Base-by-base conservation (phyloP, 2,113 vertebrate species). In the Oryzias javanicus region DNA sequence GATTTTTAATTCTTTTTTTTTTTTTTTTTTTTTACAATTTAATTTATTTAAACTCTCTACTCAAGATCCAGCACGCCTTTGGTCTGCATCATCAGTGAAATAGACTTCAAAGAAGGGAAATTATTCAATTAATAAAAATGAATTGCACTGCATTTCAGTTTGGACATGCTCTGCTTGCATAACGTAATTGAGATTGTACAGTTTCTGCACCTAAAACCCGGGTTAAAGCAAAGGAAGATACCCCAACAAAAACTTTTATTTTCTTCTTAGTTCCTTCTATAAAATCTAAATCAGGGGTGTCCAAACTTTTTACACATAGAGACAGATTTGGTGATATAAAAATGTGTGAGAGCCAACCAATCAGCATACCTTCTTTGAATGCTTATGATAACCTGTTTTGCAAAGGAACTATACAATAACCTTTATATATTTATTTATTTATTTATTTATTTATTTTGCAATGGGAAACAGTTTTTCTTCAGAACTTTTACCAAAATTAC, bases 111-210 rank as follows among this genome's bases (percentile, higher is more conserved):
- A 81, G 67, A 40, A 1, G 19, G 18, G 17, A 50, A 75, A 55
- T 64, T n/a, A 68, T 67, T 51, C 35, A 49, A 75, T 80, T 56
- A 70, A 61, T 66, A 15, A 78, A 73, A 79, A 60, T 25, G 58
- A 70, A 65, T 78, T 61, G 52, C 50, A 45, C 16, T 19, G 19
- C 49, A 15, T 60, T 81, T 68, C 41, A 29, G 20, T 53, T 27
- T 41, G 62, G 53, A 76, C 57, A 68, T 79, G 45, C 20, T 44
- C 18, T 60, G 64, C 70, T 70, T 64, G 49, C 61, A 48, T 15
- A 7, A 64, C 64, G 42, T 44, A 52, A 68, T 49, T 67, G 51
- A 74, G 58, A 60, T 8, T 51, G 52, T 22, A 53, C 61, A 55
- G 41, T 60, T 70, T 65, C 53, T 12, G 40, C 56, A 47, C 64